phyloP scores from a whole-genome alignment of 2,113 vertebrate genomes.

The Sardina pilchardus region DNA sequence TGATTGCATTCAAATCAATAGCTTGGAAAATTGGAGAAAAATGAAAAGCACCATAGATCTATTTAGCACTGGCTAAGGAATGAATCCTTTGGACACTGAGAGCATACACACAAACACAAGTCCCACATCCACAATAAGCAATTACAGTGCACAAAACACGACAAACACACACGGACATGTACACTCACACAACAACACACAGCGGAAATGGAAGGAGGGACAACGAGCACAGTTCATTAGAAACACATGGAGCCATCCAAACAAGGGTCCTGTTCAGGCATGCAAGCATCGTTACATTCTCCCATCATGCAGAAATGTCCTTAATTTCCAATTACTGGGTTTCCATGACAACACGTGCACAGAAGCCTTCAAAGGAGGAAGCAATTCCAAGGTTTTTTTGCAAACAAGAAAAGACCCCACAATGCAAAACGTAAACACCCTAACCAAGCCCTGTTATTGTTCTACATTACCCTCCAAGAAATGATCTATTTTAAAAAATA shows the following conservation, averaged over 20 bases:
- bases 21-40: not conserved
- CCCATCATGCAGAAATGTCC: conserved; percentile 84
- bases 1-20: conserved; percentile 12
- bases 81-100: not conserved
- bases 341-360: conserved; percentile 86
- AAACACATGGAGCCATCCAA: conserved; percentile 37
- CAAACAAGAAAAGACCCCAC: conserved; percentile 90
- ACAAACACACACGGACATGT: conserved; percentile 54
- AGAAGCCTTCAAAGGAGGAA: conserved; percentile 75
- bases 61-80: conserved; percentile 7
- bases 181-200: conserved; percentile 13
- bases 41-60: not conserved
- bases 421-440: conserved; percentile 82
- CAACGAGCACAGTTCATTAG: conserved; percentile 52
- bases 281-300: conserved; percentile 84
- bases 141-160: conserved; percentile 52
- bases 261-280: conserved; percentile 58
- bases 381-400: conserved; percentile 90
- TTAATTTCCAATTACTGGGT: conserved; percentile 80
- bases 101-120: conserved; percentile 7
- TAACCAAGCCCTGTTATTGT: conserved; percentile 54
- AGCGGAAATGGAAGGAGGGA: not conserved
- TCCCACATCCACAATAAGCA: conserved; percentile 29
- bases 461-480: not conserved
- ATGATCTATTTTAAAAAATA: not conserved